Percentiles rank a stretch among this genome's conserved stretches.
These are phyloP conservation scores for Gymnocephalus cernua DNA, from an alignment of 2,113 vertebrate species.

Conservation along the genomic window DNA sequence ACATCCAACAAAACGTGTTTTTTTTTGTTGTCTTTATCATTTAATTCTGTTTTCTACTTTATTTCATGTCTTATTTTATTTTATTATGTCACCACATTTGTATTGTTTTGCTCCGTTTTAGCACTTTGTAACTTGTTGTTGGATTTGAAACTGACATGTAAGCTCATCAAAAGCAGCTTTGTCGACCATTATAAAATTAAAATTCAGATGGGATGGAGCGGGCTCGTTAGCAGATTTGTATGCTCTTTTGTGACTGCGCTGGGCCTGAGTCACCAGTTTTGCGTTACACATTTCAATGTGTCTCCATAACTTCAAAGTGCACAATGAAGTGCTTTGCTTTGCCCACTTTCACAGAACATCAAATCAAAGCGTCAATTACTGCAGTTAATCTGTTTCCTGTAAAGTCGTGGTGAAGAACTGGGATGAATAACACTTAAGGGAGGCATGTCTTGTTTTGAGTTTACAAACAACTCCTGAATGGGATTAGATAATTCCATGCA, in stretches of 20 bases:
- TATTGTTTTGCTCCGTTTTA: constrained; percentile 7
- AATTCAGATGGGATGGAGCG: not conserved
- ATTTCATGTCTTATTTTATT: constrained; percentile 1
- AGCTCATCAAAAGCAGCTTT: not conserved
- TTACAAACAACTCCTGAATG: constrained; percentile 71
- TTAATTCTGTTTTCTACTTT: not conserved
- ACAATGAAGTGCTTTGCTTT: constrained; percentile 32
- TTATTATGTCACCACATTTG: not conserved
- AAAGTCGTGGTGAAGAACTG: constrained; percentile 43
- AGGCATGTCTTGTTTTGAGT: constrained; percentile 53
- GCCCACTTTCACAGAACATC: constrained; percentile 57
- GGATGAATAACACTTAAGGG: constrained; percentile 55
- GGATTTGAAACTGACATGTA: not conserved
- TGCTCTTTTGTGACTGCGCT: not conserved
- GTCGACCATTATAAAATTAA: not conserved
- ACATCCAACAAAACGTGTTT: not conserved
- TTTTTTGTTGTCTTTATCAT: constrained; percentile 7
- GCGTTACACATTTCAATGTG: constrained; percentile 31
- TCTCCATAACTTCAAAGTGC: constrained; percentile 59
- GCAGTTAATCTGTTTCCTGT: constrained; percentile 72
- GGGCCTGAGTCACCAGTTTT: constrained; percentile 14
- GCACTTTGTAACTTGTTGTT: not conserved
- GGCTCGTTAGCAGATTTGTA: not conserved
- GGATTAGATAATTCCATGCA: constrained; percentile 64
- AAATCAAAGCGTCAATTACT: constrained; percentile 67